Conservation (phyloP, 2,888 invertebrate species). For the Amphipyra tragopoginis region DNA sequence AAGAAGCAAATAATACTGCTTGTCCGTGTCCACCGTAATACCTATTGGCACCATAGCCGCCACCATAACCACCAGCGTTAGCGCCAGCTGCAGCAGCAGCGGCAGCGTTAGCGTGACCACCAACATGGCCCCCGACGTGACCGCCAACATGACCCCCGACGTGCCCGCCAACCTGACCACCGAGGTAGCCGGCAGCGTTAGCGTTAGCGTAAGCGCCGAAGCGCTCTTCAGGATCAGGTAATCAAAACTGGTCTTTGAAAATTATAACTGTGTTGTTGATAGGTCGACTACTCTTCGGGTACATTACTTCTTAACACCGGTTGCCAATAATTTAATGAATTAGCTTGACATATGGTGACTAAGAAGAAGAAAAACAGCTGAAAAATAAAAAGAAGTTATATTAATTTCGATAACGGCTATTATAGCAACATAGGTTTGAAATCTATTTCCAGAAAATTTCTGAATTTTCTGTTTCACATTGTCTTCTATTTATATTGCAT, state of each 20-base stretch:
- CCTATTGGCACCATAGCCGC: background rate
- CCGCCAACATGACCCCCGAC: slow-evolving; percentile 11
- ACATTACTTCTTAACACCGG: slow-evolving; percentile 11
- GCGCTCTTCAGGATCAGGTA: slow-evolving; percentile 11
- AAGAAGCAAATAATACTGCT: background rate
- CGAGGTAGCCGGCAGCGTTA: slow-evolving; percentile 4
- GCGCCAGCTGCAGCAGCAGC: background rate
- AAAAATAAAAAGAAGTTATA: background rate
- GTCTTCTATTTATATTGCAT: too few species aligned
- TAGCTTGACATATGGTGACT: slow-evolving; percentile 22
- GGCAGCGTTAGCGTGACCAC: background rate
- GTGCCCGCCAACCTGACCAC: slow-evolving; percentile 18
- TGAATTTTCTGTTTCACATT: too few species aligned
- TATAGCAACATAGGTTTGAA: too few species aligned
- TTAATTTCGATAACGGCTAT: too few species aligned
- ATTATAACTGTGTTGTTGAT: background rate
- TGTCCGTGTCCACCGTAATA: too few species aligned
- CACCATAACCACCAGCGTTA: slow-evolving; percentile 1
- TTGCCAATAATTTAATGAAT: slow-evolving; percentile 23
- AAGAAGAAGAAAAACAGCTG: slow-evolving; percentile 29
- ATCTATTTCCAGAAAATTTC: too few species aligned
- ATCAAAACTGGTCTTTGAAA: background rate
- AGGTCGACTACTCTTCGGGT: slow-evolving; percentile 2
- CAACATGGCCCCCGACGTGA: background rate
- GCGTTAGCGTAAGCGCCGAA: slow-evolving; percentile 10